Evolutionary conservation across 2,888 invertebrate genomes (phyloP).

Genomic region (Drosophila monieri): DNA sequence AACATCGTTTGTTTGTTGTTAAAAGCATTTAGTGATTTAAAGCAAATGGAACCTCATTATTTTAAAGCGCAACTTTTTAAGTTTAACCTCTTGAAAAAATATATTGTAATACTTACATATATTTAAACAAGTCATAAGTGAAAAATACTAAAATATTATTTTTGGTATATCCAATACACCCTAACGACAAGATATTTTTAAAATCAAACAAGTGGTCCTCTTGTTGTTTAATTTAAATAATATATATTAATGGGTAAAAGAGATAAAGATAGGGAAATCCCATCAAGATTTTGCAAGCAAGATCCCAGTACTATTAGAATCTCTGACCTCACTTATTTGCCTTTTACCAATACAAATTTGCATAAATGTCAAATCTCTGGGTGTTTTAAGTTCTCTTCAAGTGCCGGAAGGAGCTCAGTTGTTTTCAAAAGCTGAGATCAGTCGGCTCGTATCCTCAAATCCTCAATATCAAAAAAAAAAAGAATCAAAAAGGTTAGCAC

Average conservation of each 20-base stretch:
- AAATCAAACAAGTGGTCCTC: not conserved
- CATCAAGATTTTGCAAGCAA: not conserved
- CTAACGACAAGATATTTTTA: too few relatives aligned
- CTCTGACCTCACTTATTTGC: not conserved
- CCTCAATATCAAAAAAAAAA: not conserved
- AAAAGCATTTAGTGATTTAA: too few relatives aligned
- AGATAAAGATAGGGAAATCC: not conserved
- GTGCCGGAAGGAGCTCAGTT: not conserved
- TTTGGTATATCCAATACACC: too few relatives aligned
- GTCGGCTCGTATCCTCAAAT: not conserved
- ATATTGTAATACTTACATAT: too few relatives aligned
- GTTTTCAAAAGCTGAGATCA: not conserved
- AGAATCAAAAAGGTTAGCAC: not conserved
- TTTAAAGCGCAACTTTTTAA: too few relatives aligned
- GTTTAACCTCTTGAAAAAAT: too few relatives aligned
- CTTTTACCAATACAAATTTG: not conserved
- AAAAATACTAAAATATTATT: too few relatives aligned
- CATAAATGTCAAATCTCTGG: not conserved
- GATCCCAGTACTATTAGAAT: too few relatives aligned
- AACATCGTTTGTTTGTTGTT: too few relatives aligned
- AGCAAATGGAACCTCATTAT: too few relatives aligned
- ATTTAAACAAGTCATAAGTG: too few relatives aligned
- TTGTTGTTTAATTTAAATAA: not conserved
- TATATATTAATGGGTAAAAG: not conserved
- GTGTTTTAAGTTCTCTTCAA: not conserved